phyloP scores from a whole-genome alignment of 2,797 vertebrate genomes.

The Eulemur albifrons region DNA sequence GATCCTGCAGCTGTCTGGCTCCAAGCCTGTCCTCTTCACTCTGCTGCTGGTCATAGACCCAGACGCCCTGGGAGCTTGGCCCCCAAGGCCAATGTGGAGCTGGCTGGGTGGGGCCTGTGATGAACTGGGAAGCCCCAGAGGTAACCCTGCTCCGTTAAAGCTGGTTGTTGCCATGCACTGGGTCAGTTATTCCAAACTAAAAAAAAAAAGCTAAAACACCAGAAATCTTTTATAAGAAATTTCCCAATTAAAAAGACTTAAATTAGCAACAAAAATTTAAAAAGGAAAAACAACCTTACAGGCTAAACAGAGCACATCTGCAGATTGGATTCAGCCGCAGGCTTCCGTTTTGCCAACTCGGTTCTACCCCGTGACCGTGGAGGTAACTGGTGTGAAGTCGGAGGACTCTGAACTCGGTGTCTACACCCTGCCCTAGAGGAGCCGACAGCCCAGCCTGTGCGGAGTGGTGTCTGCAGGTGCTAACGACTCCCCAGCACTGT shows the following conservation, averaged over 20 bases:
- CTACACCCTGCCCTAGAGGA: too few species aligned
- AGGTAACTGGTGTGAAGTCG: background rate
- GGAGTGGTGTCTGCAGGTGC: background rate
- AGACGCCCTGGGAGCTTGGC: background rate
- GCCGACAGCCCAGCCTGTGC: background rate
- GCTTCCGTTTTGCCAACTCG: background rate
- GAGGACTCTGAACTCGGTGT: background rate
- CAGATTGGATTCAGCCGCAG: background rate
- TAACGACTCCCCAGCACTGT: background rate
- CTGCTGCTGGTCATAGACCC: background rate
- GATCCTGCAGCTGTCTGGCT: background rate
- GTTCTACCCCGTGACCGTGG: too few species aligned
- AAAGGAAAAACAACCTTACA: background rate
- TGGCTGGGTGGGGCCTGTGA: background rate
- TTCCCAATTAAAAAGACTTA: background rate
- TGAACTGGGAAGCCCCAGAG: background rate
- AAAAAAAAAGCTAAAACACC: background rate
- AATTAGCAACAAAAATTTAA: background rate
- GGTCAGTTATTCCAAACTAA: background rate
- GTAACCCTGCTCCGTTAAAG: background rate
- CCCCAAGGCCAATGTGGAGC: background rate
- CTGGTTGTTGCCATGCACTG: background rate
- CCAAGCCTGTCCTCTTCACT: background rate
- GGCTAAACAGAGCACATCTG: background rate
- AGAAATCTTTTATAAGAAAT: background rate